Base-by-base conservation (phyloP, 1,140 invertebrate species). In the Calosoma granatense region DNA sequence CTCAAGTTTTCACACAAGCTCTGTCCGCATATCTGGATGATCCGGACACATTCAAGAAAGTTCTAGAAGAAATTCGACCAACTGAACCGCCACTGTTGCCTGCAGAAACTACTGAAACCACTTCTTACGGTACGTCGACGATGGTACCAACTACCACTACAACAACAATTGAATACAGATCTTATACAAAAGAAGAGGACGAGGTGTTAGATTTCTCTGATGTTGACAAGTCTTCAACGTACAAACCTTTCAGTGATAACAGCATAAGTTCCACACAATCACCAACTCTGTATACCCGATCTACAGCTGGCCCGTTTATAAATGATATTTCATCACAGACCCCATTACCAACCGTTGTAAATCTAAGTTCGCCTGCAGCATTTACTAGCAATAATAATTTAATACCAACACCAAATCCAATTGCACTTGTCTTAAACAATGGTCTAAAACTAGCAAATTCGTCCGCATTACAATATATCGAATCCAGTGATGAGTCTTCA, bases 1-100 rank as follows among this genome's bases (percentile, higher is more conserved):
- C 88, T 1, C 84, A 88, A 72, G 85, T 90, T 1, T 91, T 91
- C 64, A 89, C 87, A 0, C 82, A 87, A 62, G 88, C 87, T 0
- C 67, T 91, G 3, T 87, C 86, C 1, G 86, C 85, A 2, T 91
- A 90, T 65, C 71, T 91, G 2, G 83, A 90, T 66, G 85, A 90
- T 72, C 88, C 88, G 1, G 80, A 83, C 14, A 83, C 81, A 39
- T 90, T 91, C 61, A 82, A 85, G 59, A 84, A 82, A 62, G 82
- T 85, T 14, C 66, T 91, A 20, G 80, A 82, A 26, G 81, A 87
- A 62, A 84, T 88, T 1, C 75, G 87, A 65, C 88, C 88, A 0
- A 90, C 87, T 0, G 85, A 87, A 67, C 87, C 88, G 1, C 73
- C 83, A 4, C 51, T 65, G 63, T 21, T 64, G 64, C 3, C 17